Evolutionary conservation across 2,113 vertebrate species (phyloP).

Genomic region (Chionomys nivalis): DNA sequence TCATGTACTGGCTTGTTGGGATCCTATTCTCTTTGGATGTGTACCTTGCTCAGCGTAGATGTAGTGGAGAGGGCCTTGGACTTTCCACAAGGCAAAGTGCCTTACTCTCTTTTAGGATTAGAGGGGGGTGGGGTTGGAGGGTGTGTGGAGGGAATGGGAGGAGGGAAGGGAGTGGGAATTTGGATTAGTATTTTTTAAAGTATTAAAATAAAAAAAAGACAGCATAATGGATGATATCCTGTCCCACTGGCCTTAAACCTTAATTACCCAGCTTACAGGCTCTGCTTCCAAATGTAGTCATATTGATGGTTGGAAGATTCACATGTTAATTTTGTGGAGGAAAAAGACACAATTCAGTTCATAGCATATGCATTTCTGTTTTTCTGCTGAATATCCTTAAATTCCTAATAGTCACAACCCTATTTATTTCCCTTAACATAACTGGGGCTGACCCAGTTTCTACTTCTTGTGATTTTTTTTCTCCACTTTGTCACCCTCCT

Average conservation of each 20-base stretch:
- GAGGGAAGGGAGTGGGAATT: no score
- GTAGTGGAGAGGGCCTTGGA: no score
- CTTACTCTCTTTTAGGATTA: no score
- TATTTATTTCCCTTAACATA: not conserved
- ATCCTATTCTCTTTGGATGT: no score
- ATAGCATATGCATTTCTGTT: not conserved
- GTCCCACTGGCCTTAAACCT: not conserved
- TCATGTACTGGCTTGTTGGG: no score
- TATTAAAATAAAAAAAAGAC: no score
- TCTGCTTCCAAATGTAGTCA: not conserved
- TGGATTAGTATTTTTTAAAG: no score
- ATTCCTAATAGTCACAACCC: conserved; percentile 32
- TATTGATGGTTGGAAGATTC: not conserved
- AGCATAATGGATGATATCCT: not conserved
- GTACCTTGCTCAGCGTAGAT: no score
- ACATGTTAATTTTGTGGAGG: not conserved
- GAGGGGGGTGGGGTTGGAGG: no score
- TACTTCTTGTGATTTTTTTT: conserved; percentile 24
- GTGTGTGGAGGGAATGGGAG: no score
- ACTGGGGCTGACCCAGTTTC: not conserved
- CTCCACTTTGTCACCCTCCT: not conserved
- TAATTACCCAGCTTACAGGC: not conserved
- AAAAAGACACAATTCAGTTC: not conserved
- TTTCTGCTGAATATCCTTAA: conserved; percentile 29
- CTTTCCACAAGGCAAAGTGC: no score